Evolutionary conservation across 30 jellyfish, hydroid and myxozoan species (phyloP), one percentile per base, ranked within the genome.

Genomic region (Cassiopea xamachana): DNA sequence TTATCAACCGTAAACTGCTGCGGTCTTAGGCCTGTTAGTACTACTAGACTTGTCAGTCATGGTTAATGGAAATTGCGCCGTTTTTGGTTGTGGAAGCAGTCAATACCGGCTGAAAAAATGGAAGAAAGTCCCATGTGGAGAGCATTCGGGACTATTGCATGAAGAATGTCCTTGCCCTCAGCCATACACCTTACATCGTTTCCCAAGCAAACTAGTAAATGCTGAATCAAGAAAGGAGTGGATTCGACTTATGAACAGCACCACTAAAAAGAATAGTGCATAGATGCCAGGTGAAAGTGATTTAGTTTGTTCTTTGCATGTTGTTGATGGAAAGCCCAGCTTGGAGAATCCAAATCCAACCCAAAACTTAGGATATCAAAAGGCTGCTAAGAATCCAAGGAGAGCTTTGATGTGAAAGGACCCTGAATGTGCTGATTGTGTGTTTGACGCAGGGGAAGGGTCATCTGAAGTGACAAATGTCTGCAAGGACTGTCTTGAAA

Each of bases 41-140:
- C 74, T 5, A n/a, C 48, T 18, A 50, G 75, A 18, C 49, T 55
- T 60, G 45, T 48, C 75, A 78, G 75, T 64, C 58, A 77, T 81
- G 90, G 81, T 81, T 62, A 81, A 58, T 64, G 90, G 90, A 4
- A 69, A 81, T 68, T 81, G 90, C 81, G 81, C 82, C 44, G 92
- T 55, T 55, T 6, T 55, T 55, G 64, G 64, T 55, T 55, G 64
- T 55, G 64, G 64, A 55, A 55, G 64, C 64, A 55, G 64, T 55
- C 64, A 55, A 55, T 55, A 55, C 64, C 7, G 64, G 64, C 64
- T 55, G 73, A 83, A 70, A 18, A 64, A 70, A 48, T 83, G 91
- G 91, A 51, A 61, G 84, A 70, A 83, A 70, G 64, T 10, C 10
- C 64, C 12, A 55, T 55, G 64, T 55, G 64, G 10, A 10, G 64